These are phyloP conservation scores for Callithrix jacchus DNA, from an alignment of 2,113 vertebrate species.

Conservation along the genomic window DNA sequence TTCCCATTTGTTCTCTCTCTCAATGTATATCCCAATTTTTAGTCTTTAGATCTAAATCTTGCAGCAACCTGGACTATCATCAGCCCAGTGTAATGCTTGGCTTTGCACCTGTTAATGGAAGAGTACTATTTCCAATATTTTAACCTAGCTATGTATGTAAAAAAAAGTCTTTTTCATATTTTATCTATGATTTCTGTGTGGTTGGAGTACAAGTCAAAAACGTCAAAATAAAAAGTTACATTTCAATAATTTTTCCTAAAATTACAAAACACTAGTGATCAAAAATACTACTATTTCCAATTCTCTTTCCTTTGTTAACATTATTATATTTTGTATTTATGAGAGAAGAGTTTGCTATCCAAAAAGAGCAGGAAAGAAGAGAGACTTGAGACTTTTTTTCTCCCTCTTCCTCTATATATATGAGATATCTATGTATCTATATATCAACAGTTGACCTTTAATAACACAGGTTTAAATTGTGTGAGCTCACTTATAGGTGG, in stretches of 20 bases:
- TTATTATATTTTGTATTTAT: neutral
- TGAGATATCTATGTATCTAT: neutral
- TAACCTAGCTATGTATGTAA: neutral
- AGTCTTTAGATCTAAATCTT: neutral
- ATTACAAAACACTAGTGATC: no score
- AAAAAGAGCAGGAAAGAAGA: neutral
- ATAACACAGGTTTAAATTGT: neutral
- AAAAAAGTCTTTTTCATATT: neutral
- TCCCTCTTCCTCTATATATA: neutral
- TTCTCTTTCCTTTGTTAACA: neutral
- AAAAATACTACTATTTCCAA: neutral
- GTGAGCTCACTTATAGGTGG: neutral
- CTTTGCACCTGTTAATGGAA: neutral
- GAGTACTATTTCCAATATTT: neutral
- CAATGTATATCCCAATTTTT: neutral
- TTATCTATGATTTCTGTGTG: neutral
- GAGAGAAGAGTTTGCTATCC: neutral
- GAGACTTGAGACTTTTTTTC: neutral
- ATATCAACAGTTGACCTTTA: neutral
- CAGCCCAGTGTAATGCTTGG: neutral
- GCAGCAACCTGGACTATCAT: neutral
- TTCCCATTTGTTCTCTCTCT: neutral
- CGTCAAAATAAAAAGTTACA: neutral
- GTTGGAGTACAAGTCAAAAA: neutral
- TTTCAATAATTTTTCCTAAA: neutral